Evolutionary conservation across 1,140 invertebrate genomes (phyloP), one percentile per base, ranked within the genome.

Genomic region (Eciton burchellii): DNA sequence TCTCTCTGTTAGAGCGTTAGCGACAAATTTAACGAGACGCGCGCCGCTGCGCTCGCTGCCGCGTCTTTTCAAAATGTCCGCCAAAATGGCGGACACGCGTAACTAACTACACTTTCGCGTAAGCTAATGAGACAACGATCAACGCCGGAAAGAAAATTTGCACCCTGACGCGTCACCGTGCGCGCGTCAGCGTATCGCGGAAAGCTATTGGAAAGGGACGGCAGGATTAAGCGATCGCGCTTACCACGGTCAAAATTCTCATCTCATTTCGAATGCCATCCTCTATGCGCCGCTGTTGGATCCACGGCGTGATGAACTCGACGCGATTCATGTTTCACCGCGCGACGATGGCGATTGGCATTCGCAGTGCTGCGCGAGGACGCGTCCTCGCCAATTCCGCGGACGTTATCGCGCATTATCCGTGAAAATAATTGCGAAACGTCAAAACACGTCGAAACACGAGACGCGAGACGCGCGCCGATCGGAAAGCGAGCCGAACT

Each of bases 281-380:
- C 29, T 84, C 79, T 4, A 9, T 16, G 19, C 76, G 84, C 73
- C 85, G 87, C 90, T 90, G 89, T 24, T 29, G 70, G 19, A 86
- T 83, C 89, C 89, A 92, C 16, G 89, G 88, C 12, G 84, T 87
- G 9, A 90, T 45, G 60, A 86, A 90, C 59, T 90, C 89, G 5
- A 65, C 21, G 9, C n/a, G 43, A 72, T 56, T 0, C 86, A 87
- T 87, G 54, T 19, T 71, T 9, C 52, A 63, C 56, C 41, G 29
- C 47, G 43, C 45, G 14, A 45, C 19, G 11, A n/a, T 24, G 21
- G 3, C 24, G 57, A 82, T 83, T 85, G 71, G 35, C 41, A 11
- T 12, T 41, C 9, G 0, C 45, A 43, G 43, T 41, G 12, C 41
- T n/a, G n/a, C 14, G 12, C n/a, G 45, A 12, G 47, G 24, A 11